These are phyloP conservation scores for Atrichornis clamosus DNA, from an alignment of 2,113 vertebrate species.

Conservation along the genomic window DNA sequence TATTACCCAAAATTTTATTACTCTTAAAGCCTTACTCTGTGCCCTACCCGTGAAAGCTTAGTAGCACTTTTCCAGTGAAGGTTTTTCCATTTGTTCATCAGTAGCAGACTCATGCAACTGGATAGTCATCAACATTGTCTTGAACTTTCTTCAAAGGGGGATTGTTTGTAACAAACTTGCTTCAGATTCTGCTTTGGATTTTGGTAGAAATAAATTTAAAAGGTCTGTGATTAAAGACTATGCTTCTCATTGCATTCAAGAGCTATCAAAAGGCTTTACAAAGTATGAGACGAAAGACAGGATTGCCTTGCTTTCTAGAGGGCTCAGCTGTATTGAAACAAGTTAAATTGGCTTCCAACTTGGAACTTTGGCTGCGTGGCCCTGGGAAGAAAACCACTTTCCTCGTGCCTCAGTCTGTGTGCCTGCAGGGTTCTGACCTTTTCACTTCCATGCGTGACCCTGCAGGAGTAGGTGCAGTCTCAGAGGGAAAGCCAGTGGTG, in stretches of 20 bases:
- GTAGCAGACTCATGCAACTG: background rate
- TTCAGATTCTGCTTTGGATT: background rate
- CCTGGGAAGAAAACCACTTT: background rate
- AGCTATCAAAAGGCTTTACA: background rate
- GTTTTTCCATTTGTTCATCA: background rate
- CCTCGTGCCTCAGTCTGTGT: background rate
- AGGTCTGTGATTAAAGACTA: background rate
- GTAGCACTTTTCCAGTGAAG: background rate
- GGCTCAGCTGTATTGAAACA: background rate
- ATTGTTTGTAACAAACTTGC: background rate
- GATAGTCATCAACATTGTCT: background rate
- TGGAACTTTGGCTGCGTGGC: background rate
- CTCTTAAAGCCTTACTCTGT: background rate
- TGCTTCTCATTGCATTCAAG: background rate
- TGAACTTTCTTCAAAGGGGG: background rate
- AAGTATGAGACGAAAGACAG: background rate
- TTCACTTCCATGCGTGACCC: rapidly evolving
- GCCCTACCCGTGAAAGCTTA: background rate
- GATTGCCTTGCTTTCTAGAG: background rate
- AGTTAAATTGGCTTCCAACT: background rate
- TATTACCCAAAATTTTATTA: background rate
- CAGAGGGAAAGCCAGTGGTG: background rate
- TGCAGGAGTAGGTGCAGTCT: background rate
- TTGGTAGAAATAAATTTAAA: background rate
- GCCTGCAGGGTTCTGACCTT: background rate